phyloP scores from a whole-genome alignment of 2,888 invertebrate species.

The Dugesia japonica region DNA sequence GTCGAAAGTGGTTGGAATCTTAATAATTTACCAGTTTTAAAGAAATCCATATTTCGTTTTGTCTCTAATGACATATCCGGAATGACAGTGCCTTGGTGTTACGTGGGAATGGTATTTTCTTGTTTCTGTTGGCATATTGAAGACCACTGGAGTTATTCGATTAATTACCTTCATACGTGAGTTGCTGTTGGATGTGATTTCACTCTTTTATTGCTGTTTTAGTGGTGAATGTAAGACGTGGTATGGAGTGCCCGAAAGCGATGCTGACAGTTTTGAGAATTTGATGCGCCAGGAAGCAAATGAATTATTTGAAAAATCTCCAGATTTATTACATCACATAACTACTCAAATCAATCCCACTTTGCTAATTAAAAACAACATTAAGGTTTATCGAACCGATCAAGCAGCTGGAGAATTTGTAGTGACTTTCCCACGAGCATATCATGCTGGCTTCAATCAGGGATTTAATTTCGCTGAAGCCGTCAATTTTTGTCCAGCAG shows the following conservation, averaged over 20 bases:
- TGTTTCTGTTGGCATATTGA: constrained; percentile 99
- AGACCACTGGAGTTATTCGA: constrained; percentile 98
- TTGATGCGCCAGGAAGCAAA: constrained; percentile 90
- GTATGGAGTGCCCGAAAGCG: constrained; percentile 70
- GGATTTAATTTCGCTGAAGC: constrained; percentile 36
- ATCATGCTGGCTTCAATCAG: constrained; percentile 88
- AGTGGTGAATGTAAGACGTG: constrained; percentile 80
- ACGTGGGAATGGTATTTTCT: constrained; percentile 98
- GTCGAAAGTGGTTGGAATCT: constrained; percentile 88
- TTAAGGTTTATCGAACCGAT: constrained; percentile 59
- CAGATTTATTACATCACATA: constrained; percentile 86
- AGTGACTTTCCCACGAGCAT: constrained; percentile 93
- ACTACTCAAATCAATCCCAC: constrained; percentile 97
- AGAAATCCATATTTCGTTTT: constrained; percentile 73
- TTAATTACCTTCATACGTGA: constrained; percentile 89
- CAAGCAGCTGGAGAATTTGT: constrained; percentile 97
- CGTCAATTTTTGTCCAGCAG: constrained; percentile 36
- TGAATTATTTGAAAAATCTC: constrained; percentile 81
- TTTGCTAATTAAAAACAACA: constrained; percentile 66
- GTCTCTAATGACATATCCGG: constrained; percentile 95
- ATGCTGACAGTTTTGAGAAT: constrained; percentile 79
- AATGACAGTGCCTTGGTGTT: constrained; percentile 95
- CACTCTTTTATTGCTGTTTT: constrained; percentile 34
- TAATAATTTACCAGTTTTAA: constrained; percentile 85
- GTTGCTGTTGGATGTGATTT: constrained; percentile 29